Evolutionary conservation across 2,797 vertebrate genomes (phyloP), one percentile per base, ranked within the genome.

Genomic region (Spheniscus humboldti): DNA sequence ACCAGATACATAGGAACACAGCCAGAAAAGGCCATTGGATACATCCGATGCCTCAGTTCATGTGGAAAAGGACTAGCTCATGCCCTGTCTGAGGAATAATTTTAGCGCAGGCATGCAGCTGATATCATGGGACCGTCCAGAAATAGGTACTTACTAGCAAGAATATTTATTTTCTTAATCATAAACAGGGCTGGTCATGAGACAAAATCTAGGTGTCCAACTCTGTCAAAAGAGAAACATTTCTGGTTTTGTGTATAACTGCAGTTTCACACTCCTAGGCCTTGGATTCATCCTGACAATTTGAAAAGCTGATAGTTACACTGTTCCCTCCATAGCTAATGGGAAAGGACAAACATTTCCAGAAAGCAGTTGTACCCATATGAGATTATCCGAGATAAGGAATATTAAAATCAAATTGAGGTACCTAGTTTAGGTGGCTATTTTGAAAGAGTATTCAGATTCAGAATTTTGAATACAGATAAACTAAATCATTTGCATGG

Each of bases 41-140:
- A 64, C 4, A 56, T 11, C 2, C 0, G 0, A 16, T 76, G 15
- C 8, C 13, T 66, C 37, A 31, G 27, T 71, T 71, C 9, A 50
- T 24, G 9, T 39, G 18, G 12, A 59, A 77, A 86, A 92, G 8
- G 6, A 73, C 15, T 16, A 73, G 6, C 5, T 86, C 28, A 62
- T 1, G 1, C 6, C 55, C 23, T 75, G 7, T 35, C 27, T 24
- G 33, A 94, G 18, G 22, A 69, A 55, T 30, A 82, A 55, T 33
- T 68, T 75, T 47, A 64, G 12, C 27, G 39, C 33, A 63, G 16
- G 9, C 35, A 33, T 52, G 28, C 9, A 85, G 17, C 9, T 78
- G 30, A 35, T 47, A 15, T 28, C 4, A 6, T 52, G 48, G 13
- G 13, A 76, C 11, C 23, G 17, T n/a, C 10, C 18, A 53, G 48